Evolutionary conservation across 2,113 vertebrate genomes (phyloP).

Genomic region (Labrus mixtus): DNA sequence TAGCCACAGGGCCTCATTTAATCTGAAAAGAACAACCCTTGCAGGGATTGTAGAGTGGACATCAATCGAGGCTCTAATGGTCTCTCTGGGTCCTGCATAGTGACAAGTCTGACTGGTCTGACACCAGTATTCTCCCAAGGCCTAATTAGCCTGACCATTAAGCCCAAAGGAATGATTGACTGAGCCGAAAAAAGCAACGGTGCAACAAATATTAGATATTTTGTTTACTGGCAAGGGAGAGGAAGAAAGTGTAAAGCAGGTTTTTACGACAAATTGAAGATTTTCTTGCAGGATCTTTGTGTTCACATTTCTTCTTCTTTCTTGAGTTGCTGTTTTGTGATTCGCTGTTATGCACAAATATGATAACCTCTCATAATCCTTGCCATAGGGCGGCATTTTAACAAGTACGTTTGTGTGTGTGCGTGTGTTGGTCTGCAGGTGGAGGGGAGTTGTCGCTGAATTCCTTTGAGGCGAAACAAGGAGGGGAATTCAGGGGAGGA

Average conservation of each 20-base stretch:
- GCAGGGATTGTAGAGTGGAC: constrained; percentile 41
- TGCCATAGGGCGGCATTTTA: neutral
- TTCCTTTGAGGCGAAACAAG: constrained; percentile 48
- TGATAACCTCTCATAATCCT: constrained; percentile 33
- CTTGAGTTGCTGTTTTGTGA: constrained; percentile 13
- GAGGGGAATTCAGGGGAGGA: constrained; percentile 60
- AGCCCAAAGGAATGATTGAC: constrained; percentile 46
- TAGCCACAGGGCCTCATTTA: constrained; percentile 54
- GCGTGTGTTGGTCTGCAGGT: constrained; percentile 19
- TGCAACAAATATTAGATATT: constrained; percentile 32
- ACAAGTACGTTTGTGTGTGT: constrained; percentile 14
- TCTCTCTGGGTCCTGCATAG: constrained; percentile 57
- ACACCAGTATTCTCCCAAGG: constrained; percentile 67
- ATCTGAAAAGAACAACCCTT: constrained; percentile 55
- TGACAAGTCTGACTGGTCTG: constrained; percentile 60
- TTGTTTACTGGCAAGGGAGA: constrained; percentile 5
- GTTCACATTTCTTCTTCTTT: neutral
- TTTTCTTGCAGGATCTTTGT: neutral
- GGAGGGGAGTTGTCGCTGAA: constrained; percentile 30
- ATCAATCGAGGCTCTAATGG: constrained; percentile 67
- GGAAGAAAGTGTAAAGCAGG: neutral
- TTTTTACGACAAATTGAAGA: neutral
- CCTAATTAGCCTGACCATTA: constrained; percentile 73
- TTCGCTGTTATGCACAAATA: constrained; percentile 24
- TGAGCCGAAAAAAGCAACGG: constrained; percentile 1